Base-by-base conservation (phyloP, 53 echinoderm and acorn worm genomes). In the Holothuria leucospilota region DNA sequence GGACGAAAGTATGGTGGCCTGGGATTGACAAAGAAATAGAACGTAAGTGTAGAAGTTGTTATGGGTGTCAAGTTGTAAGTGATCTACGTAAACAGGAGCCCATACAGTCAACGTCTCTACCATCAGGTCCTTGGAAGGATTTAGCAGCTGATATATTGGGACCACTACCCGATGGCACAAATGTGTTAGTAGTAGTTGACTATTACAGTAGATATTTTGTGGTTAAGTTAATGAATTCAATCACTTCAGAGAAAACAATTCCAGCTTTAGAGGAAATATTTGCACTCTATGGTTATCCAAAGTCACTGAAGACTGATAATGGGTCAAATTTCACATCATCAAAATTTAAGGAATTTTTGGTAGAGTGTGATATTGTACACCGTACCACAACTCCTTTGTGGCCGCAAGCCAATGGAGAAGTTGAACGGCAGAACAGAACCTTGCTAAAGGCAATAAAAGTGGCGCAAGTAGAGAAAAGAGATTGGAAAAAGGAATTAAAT, bases 351-450 rank as follows among this genome's bases (percentile, higher is more conserved):
- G 74, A 74, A 27, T 90, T 77, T 52, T n/a, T 88, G 53, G 12
- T 40, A 18, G 88, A 49, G 56, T 84, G 84, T 79, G 88, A 67
- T 13, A 69, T 88, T 62, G 29, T 25, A 12, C 92, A 92, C 70
- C 51, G 81, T 38, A 66, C 70, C 13, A 71, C 71, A n/a, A 92
- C 88, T 49, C 92, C 88, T 16, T 34, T 82, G 13, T 88, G 81
- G 69, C 92, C 88, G 7, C 88, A 88, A 60, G 88, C 92, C 41
- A 91, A 88, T 65, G 81, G 92, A 15, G 92, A 92, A 71, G 81
- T 92, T 23, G 88, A 88, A 62, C 67, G 92, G 58, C 92, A 92
- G 46, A 92, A 85, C 39, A 68, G 80, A 62, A 85, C 88, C 29
- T 29, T 88, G 9, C 59, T 88, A 15, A 88, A 92, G 34, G 62